Conservation (phyloP, 1,140 invertebrate genomes). For the Andrena cerasifolii region DNA sequence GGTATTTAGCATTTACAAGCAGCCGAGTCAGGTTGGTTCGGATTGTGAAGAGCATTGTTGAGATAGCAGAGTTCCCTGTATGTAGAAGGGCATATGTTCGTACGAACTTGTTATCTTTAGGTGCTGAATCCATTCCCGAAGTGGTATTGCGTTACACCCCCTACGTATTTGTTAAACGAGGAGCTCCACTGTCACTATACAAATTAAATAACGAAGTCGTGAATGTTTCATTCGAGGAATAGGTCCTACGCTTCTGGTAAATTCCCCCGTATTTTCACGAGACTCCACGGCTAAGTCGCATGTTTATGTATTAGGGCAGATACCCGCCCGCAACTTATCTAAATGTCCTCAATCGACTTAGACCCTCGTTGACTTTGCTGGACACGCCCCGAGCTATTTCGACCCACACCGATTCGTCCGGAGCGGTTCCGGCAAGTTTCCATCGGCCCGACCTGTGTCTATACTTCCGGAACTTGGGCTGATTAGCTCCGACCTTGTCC, state of each 20-base stretch:
- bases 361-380: slow-evolving; percentile 12
- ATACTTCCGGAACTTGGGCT: slow-evolving; percentile 7
- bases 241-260: not conserved
- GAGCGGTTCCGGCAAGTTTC: not conserved
- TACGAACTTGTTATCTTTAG: no score
- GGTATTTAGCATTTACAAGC: no score
- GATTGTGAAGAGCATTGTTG: no score
- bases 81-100: no score
- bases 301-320: slow-evolving; percentile 26
- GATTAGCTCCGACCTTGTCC: slow-evolving; percentile 30
- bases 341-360: slow-evolving; percentile 11
- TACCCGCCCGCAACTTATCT: not conserved
- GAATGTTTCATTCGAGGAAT: slow-evolving; percentile 4
- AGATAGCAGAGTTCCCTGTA: no score
- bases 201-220: not conserved
- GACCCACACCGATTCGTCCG: not conserved
- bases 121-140: no score
- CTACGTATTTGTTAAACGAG: no score
- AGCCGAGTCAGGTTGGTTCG: no score
- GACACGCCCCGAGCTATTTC: slow-evolving; percentile 15
- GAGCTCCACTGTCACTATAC: not conserved
- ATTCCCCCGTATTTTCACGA: not conserved
- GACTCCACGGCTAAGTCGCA: not conserved
- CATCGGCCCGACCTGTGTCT: not conserved
- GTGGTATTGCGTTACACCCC: no score